Evolutionary conservation across 2,888 invertebrate species (phyloP).

Genomic region (Bellardia bayeri): DNA sequence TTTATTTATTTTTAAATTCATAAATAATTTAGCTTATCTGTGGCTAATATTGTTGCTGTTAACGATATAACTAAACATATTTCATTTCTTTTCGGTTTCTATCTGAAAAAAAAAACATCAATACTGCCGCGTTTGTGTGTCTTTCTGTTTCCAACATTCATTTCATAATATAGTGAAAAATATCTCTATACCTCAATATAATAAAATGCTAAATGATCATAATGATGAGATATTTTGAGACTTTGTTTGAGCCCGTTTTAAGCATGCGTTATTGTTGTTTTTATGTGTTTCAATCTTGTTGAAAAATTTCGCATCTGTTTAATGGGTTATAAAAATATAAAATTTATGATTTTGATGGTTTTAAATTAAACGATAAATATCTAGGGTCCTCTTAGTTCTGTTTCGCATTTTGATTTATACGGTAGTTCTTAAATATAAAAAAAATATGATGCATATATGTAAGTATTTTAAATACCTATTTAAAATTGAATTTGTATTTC

Average conservation of each 20-base stretch:
- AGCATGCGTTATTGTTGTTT: neutral
- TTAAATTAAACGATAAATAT: constrained; percentile 67
- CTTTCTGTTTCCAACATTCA: constrained; percentile 34
- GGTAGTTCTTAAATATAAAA: constrained; percentile 62
- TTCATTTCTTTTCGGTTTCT: constrained; percentile 28
- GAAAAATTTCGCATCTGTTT: constrained; percentile 65
- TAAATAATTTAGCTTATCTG: constrained; percentile 58
- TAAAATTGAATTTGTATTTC: constrained; percentile 22
- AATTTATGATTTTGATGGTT: constrained; percentile 66
- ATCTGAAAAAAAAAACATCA: constrained; percentile 51
- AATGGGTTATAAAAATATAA: constrained; percentile 69
- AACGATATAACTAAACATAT: neutral
- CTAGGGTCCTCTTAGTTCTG: constrained; percentile 29
- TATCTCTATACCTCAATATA: constrained; percentile 22
- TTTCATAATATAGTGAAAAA: constrained; percentile 21
- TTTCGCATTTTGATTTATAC: constrained; percentile 67
- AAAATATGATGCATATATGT: constrained; percentile 50
- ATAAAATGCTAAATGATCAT: constrained; percentile 35
- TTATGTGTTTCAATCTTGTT: constrained; percentile 41
- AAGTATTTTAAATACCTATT: constrained; percentile 52
- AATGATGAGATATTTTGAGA: constrained; percentile 32
- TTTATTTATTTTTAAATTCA: constrained; percentile 54
- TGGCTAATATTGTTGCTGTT: constrained; percentile 24
- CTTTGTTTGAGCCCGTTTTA: constrained; percentile 57
- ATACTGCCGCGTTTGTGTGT: constrained; percentile 50